Evolutionary conservation across 2,113 vertebrate genomes (phyloP).

Genomic region (Grallaria varia): DNA sequence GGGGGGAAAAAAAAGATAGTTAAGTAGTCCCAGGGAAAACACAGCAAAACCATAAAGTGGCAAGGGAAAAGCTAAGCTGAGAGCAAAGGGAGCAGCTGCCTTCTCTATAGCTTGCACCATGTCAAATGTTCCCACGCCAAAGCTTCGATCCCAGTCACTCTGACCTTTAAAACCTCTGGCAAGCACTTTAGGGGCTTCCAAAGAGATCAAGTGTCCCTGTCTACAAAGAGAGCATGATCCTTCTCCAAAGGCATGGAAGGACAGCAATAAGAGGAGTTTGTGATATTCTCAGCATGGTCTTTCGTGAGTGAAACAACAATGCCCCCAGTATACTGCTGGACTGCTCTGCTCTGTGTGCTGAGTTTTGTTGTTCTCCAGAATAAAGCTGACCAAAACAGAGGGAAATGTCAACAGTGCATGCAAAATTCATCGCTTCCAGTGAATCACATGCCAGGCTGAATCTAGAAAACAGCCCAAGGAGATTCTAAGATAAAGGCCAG

Average conservation of each 20-base stretch:
- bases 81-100: not conserved
- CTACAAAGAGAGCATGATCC: not conserved
- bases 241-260: not conserved
- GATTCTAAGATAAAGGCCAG: not conserved
- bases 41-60: not conserved
- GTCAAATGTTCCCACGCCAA: not conserved
- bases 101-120: not conserved
- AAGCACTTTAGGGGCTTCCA: not conserved
- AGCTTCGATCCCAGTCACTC: not conserved
- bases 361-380: not conserved
- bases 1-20: not conserved
- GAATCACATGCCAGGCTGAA: not conserved
- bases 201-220: not conserved
- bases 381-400: not conserved
- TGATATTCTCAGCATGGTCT: not conserved
- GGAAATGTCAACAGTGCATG: not conserved
- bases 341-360: not conserved
- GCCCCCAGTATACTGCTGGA: not conserved
- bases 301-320: not conserved
- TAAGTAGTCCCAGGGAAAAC: not conserved
- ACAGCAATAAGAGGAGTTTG: not conserved
- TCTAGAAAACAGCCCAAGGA: not conserved
- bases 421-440: not conserved
- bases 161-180: constrained; percentile 30
- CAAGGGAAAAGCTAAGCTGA: not conserved